Evolutionary conservation across 2,888 invertebrate species (phyloP).

Genomic region (Peribatodes rhomboidaria): DNA sequence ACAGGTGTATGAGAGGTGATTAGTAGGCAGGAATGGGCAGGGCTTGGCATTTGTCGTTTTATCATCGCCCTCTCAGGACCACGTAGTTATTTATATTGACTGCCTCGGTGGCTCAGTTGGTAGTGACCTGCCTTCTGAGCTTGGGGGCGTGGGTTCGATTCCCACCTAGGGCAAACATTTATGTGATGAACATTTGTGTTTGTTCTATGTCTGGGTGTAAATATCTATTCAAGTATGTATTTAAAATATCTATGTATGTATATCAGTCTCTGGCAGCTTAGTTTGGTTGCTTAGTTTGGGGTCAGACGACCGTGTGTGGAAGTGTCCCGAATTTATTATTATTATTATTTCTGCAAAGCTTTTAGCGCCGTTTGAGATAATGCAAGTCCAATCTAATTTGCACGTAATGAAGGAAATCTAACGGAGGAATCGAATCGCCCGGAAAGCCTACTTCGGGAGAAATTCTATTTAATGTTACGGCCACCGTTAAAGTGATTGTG

Average conservation of each 20-base stretch:
- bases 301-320: too few species aligned
- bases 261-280: too few species aligned
- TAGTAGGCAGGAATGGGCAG: constrained; percentile 34
- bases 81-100: neutral
- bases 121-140: too few species aligned
- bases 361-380: constrained; percentile 39
- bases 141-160: too few species aligned
- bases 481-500: constrained; percentile 38
- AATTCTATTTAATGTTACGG: constrained; percentile 45
- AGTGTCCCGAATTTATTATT: too few species aligned
- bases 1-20: constrained; percentile 37
- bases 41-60: constrained; percentile 17
- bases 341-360: constrained; percentile 31
- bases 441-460: constrained; percentile 38
- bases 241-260: too few species aligned
- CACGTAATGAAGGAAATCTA: constrained; percentile 46
- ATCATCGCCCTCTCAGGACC: constrained; percentile 3
- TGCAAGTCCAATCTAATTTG: constrained; percentile 43
- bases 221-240: too few species aligned
- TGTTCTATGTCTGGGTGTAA: too few species aligned
- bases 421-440: constrained; percentile 45
- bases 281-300: too few species aligned
- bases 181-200: too few species aligned
- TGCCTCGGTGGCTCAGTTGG: too few species aligned
- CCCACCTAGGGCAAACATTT: too few species aligned